Conservation (phyloP, 2,113 vertebrate genomes). For the Periophthalmodon schlosseri region DNA sequence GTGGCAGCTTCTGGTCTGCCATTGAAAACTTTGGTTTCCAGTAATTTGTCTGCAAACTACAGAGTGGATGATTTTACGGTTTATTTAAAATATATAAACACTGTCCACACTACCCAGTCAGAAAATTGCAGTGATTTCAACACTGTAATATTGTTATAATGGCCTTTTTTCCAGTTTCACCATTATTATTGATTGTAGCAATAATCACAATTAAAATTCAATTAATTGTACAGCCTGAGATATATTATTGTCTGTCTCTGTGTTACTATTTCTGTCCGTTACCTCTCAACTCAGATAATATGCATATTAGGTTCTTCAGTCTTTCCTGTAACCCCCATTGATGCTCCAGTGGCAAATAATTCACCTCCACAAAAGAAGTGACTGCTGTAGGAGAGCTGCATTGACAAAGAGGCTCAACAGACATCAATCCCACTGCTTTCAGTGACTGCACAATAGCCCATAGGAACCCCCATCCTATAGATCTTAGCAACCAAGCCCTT, state of each 20-base stretch:
- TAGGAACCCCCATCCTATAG: conserved; percentile 50
- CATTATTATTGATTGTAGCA: no score
- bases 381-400: conserved; percentile 58
- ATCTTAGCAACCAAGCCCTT: conserved; percentile 72
- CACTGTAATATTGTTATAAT: conserved; percentile 27
- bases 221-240: background rate
- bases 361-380: conserved; percentile 70
- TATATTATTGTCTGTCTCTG: conserved; percentile 16
- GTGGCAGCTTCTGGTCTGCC: conserved; percentile 62
- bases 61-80: conserved; percentile 51
- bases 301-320: conserved; percentile 44
- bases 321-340: conserved; percentile 64
- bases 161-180: background rate
- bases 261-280: conserved; percentile 21
- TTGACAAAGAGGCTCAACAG: conserved; percentile 53
- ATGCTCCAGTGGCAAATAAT: conserved; percentile 72
- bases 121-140: conserved; percentile 38
- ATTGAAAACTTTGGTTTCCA: conserved; percentile 65
- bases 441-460: conserved; percentile 49
- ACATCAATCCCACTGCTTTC: conserved; percentile 71
- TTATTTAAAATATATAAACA: conserved; percentile 62
- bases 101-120: conserved; percentile 51
- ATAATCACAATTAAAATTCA: background rate
- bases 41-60: conserved; percentile 68
- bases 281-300: conserved; percentile 32